phyloP scores from a whole-genome alignment of 1,140 invertebrate genomes.

The Antheraea mylitta region DNA sequence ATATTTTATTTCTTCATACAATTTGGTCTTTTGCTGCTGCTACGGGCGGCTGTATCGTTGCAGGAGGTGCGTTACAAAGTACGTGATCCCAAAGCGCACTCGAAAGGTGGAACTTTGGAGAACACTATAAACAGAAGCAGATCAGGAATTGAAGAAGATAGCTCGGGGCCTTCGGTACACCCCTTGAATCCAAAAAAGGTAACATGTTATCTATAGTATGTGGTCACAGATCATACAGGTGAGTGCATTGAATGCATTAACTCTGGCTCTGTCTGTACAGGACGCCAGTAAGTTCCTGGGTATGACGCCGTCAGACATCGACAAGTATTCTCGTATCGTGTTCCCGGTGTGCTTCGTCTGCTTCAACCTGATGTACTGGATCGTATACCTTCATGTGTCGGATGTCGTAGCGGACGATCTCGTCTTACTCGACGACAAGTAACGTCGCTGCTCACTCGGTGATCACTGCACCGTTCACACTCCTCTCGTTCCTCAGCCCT shows the following conservation, averaged over 20 bases:
- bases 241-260: neutral
- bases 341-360: conserved; percentile 97
- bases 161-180: conserved; percentile 78
- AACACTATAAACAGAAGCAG: conserved; percentile 92
- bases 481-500: too few relatives aligned
- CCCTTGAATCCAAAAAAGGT: conserved; percentile 89
- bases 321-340: conserved; percentile 96
- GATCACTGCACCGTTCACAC: too few relatives aligned
- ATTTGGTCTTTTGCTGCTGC: neutral
- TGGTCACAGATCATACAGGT: neutral
- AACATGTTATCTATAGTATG: neutral
- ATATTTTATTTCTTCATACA: too few relatives aligned
- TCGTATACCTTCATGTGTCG: conserved; percentile 96
- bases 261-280: conserved; percentile 41
- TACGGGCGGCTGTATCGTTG: neutral
- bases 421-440: conserved; percentile 86
- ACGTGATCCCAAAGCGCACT: conserved; percentile 94
- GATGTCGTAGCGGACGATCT: conserved; percentile 96
- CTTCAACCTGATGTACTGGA: conserved; percentile 98
- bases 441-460: neutral
- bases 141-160: conserved; percentile 80
- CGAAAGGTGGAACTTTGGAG: conserved; percentile 93
- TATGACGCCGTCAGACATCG: conserved; percentile 95
- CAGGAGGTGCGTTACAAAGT: conserved; percentile 97
- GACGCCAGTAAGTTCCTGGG: conserved; percentile 92